Conservation (phyloP, 2,113 vertebrate genomes). For the Clarias gariepinus region DNA sequence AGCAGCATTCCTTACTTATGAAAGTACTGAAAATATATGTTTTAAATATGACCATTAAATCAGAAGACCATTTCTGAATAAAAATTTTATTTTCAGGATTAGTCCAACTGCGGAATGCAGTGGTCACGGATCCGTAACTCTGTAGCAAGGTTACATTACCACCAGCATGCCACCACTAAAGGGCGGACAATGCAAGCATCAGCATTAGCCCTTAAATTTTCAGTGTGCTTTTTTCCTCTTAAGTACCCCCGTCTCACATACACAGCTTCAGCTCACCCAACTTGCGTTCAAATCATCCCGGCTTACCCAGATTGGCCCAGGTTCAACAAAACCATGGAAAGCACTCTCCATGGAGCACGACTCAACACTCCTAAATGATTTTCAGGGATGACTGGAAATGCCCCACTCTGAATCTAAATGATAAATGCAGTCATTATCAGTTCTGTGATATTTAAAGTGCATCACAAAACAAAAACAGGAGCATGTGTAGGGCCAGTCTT, state of each 20-base stretch:
- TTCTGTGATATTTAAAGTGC: constrained; percentile 10
- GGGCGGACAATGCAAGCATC: not conserved
- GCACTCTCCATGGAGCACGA: not conserved
- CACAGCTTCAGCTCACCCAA: not conserved
- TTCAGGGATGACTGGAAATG: constrained; percentile 19
- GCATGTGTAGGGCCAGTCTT: not conserved
- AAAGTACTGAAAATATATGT: not conserved
- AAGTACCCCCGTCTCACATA: not conserved
- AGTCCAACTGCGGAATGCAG: not conserved
- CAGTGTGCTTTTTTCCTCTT: not conserved
- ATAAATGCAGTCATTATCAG: not conserved
- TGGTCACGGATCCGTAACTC: not conserved
- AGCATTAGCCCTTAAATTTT: not conserved
- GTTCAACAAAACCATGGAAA: not conserved
- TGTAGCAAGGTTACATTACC: not conserved
- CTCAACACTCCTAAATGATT: not conserved
- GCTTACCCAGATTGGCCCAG: constrained; percentile 8
- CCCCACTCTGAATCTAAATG: not conserved
- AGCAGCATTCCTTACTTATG: not conserved
- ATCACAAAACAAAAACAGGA: not conserved
- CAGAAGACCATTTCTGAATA: not conserved
- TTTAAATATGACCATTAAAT: not conserved
- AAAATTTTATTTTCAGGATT: not conserved
- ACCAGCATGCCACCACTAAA: not conserved
- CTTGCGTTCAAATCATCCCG: not conserved